Evolutionary conservation across 2,113 vertebrate genomes (phyloP), one percentile per base, ranked within the genome.

Genomic region (Gila orcuttii): DNA sequence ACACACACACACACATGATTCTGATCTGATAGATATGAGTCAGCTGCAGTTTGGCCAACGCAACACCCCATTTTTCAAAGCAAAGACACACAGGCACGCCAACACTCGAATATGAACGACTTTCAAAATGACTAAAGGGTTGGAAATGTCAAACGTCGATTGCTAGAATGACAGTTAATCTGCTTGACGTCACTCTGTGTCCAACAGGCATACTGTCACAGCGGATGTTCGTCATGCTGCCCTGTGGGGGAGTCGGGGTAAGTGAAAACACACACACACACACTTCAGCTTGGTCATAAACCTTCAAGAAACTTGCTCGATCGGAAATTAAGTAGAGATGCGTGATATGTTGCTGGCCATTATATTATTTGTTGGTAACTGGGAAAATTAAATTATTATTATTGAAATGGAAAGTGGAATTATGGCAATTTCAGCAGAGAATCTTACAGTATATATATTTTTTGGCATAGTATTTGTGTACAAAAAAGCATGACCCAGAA

Each of bases 231-330:
- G 95, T 97, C 87, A 96, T 96, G 96, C 91, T 99, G 88, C 97
- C 97, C 74, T 99, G 98, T 23, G 97, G 98, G 87, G 98, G 97
- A 55, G 93, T 97, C 69, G 98, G 97, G 95, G 98, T 99, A 91
- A 97, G 97, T 95, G 25, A 31, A 82, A 21, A 78, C 69, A 82
- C 84, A 82, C 36, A 71, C 68, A 74, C 8, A 57, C 66, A 69
- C 66, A 69, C 68, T 33, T 13, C n/a, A 47, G 15, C 47, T 10
- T 76, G 1, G 2, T 8, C 15, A 21, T 50, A 55, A 10, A n/a
- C 23, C 42, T 28, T 5, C 45, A 25, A 50, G n/a, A 75, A 75
- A 75, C 21, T 0, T 4, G 68, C 42, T 42, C 1, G 68, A 42
- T 71, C 23, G 10, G 21, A 71, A 42, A 42, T n/a, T n/a, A 23